A percentile compares a stretch with the other conserved stretches of the same genome.
These are phyloP conservation scores for Macrobrachium nipponense DNA, from an alignment of 1,140 invertebrate genomes.

Conservation along the genomic window DNA sequence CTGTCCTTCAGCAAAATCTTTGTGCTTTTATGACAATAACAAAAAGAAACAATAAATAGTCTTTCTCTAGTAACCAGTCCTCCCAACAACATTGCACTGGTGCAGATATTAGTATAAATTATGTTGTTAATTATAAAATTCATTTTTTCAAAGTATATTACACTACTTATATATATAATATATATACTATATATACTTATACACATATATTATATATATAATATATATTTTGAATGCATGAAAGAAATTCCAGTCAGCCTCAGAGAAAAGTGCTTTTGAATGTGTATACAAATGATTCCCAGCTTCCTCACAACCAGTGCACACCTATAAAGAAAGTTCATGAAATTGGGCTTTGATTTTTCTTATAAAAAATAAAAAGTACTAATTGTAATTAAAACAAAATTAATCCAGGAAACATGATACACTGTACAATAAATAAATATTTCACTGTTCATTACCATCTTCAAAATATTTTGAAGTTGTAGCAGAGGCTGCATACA, in stretches of 20 bases:
- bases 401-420: constrained; percentile 37
- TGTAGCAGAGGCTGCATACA: constrained; percentile 34
- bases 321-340: neutral
- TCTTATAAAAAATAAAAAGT: constrained; percentile 52
- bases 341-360: neutral
- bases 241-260: constrained; percentile 24
- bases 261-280: constrained; percentile 19
- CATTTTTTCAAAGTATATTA: constrained; percentile 23
- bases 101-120: neutral
- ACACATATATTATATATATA: constrained; percentile 34
- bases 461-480: constrained; percentile 31
- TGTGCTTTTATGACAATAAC: constrained; percentile 49
- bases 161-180: constrained; percentile 5
- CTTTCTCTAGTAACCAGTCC: constrained; percentile 51
- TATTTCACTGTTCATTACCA: constrained; percentile 56
- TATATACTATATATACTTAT: constrained; percentile 11
- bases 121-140: constrained; percentile 27
- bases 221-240: constrained; percentile 38
- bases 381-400: neutral
- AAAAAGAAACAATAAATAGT: constrained; percentile 33
- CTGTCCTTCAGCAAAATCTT: constrained; percentile 50
- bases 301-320: constrained; percentile 47
- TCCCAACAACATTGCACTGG: constrained; percentile 2
- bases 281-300: constrained; percentile 34
- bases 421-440: constrained; percentile 58